phyloP scores from a whole-genome alignment of 2,797 vertebrate species.

The Molossus alvarezi region DNA sequence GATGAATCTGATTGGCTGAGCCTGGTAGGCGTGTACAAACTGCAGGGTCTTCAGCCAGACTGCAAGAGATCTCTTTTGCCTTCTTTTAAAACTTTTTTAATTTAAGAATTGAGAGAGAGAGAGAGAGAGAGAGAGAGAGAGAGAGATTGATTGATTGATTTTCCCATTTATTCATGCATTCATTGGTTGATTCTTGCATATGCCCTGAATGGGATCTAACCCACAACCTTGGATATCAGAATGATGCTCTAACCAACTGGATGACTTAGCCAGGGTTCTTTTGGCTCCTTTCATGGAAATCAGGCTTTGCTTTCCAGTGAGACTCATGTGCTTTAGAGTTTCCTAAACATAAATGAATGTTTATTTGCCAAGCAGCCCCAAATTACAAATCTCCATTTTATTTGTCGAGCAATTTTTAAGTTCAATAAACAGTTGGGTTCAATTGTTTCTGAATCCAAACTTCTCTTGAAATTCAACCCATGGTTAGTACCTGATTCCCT shows the following conservation, averaged over 20 bases:
- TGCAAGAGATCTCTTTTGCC: background rate
- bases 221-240: no score
- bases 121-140: no score
- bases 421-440: background rate
- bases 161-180: no score
- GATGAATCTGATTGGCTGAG: background rate
- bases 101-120: no score
- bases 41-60: background rate
- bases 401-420: background rate
- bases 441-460: constrained; percentile 8
- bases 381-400: background rate
- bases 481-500: background rate
- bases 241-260: no score
- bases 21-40: background rate
- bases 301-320: background rate
- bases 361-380: background rate
- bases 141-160: no score
- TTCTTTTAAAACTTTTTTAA: background rate
- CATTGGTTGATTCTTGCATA: no score
- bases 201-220: no score
- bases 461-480: background rate
- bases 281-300: background rate
- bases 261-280: background rate
- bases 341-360: background rate
- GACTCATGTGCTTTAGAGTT: background rate